A percentile compares a stretch with the other conserved stretches of the same genome.
These are phyloP conservation scores for Centruroides vittatus DNA, from an alignment of 1,140 invertebrate species.

Conservation along the genomic window DNA sequence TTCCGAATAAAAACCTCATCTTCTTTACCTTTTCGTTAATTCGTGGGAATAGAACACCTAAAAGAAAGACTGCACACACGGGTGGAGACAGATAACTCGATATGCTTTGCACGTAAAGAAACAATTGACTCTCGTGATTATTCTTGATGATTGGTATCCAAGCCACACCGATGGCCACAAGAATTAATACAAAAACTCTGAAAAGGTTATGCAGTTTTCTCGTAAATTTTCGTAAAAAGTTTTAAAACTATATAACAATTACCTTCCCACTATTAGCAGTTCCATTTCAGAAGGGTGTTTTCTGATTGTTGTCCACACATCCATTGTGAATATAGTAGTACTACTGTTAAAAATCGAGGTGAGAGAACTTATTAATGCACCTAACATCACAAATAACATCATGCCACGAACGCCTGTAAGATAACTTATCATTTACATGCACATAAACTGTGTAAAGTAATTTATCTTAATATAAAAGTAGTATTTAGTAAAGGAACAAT, in stretches of 20 bases:
- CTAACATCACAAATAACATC: conserved; percentile 39
- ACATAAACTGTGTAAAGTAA: too few species aligned
- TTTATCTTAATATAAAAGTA: too few species aligned
- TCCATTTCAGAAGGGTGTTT: conserved; percentile 28
- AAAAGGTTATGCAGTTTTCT: not conserved
- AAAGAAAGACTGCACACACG: conserved; percentile 33
- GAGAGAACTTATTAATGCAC: conserved; percentile 38
- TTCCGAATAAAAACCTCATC: too few species aligned
- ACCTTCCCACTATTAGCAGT: conserved; percentile 37
- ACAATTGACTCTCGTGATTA: conserved; percentile 36
- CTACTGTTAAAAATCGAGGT: conserved; percentile 40
- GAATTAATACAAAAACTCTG: conserved; percentile 33
- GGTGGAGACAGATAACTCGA: conserved; percentile 37
- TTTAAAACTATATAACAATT: not conserved
- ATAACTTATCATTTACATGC: too few species aligned
- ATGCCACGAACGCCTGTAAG: conserved; percentile 27
- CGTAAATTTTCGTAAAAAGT: too few species aligned
- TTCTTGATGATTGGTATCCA: conserved; percentile 39
- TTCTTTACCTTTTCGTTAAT: conserved; percentile 35
- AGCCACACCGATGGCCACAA: conserved; percentile 33
- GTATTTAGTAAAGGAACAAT: too few species aligned
- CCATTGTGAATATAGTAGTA: conserved; percentile 40
- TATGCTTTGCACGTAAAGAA: conserved; percentile 38
- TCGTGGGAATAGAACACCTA: conserved; percentile 32
- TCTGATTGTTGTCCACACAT: conserved; percentile 33